Conservation (phyloP, 2,797 vertebrate genomes). For the Eptatretus atami region DNA sequence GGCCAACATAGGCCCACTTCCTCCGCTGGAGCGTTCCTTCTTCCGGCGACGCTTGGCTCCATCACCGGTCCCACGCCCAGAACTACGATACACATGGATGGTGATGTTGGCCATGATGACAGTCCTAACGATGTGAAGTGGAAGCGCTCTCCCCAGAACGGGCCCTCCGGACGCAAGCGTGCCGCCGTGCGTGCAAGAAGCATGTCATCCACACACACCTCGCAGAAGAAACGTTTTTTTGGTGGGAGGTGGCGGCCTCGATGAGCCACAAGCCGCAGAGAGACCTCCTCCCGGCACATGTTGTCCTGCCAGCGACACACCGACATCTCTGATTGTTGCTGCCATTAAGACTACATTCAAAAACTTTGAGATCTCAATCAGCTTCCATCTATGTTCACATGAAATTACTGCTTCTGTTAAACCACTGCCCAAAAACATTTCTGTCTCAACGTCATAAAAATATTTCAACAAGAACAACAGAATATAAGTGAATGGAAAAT, state of each 20-base stretch:
- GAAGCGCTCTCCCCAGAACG: constrained; percentile 72
- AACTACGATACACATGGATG: constrained; percentile 36
- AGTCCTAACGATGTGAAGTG: constrained; percentile 58
- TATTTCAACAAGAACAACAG: no score
- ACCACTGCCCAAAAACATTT: no score
- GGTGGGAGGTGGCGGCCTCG: constrained; percentile 91
- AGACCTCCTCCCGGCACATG: constrained; percentile 66
- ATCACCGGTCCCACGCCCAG: background rate
- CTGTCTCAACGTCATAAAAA: no score
- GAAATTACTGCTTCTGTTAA: no score
- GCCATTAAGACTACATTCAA: no score
- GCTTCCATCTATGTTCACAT: no score
- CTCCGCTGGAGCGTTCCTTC: constrained; percentile 45
- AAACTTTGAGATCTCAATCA: no score
- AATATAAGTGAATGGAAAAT: no score
- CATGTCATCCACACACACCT: constrained; percentile 65
- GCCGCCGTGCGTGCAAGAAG: constrained; percentile 89
- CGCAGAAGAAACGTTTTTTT: constrained; percentile 88
- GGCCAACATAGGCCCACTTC: constrained; percentile 27
- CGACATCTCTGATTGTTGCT: no score
- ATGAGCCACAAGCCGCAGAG: constrained; percentile 82
- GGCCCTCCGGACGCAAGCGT: constrained; percentile 33
- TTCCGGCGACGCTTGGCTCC: constrained; percentile 33
- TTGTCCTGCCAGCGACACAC: constrained; percentile 34
- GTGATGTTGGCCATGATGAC: constrained; percentile 41